Evolutionary conservation across 35 echinoderm and acorn worm species (phyloP).

Genomic region (Amphiura filiformis): DNA sequence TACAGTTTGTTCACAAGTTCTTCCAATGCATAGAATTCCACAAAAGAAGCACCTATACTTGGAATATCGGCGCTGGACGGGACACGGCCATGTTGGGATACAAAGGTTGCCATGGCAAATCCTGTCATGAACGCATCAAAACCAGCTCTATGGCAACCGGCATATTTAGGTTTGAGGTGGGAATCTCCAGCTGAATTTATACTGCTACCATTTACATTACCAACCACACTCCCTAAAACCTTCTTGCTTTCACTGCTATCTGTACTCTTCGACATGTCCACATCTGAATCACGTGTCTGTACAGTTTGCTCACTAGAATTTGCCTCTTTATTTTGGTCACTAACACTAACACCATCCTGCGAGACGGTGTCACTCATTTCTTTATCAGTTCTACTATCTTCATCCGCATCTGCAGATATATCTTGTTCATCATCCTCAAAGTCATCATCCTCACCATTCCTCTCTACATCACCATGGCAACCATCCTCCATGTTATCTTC

Average conservation of each 20-base stretch:
- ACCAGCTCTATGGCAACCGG: constrained; percentile 78
- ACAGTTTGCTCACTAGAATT: too few species aligned
- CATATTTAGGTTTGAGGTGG: constrained; percentile 16
- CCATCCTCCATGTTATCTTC: background rate
- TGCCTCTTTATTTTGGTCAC: too few species aligned
- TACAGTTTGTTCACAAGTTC: constrained; percentile 67
- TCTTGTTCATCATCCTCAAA: background rate
- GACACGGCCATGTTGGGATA: constrained; percentile 22
- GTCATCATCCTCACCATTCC: background rate
- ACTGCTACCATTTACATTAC: background rate
- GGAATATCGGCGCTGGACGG: background rate
- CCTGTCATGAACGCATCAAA: constrained; percentile 99
- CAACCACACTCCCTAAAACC: background rate
- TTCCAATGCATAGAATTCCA: constrained; percentile 35
- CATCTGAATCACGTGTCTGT: background rate
- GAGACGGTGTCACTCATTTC: too few species aligned
- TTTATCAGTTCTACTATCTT: background rate
- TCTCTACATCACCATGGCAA: background rate
- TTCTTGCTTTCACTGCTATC: background rate
- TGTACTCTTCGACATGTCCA: background rate
- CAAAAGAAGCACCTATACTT: background rate
- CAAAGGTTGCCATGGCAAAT: constrained; percentile 69
- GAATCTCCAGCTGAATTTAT: background rate
- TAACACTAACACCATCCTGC: background rate
- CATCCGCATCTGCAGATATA: background rate